Evolutionary conservation across 2,888 invertebrate genomes (phyloP), one percentile per base, ranked within the genome.

Genomic region (Rotaria macrura): DNA sequence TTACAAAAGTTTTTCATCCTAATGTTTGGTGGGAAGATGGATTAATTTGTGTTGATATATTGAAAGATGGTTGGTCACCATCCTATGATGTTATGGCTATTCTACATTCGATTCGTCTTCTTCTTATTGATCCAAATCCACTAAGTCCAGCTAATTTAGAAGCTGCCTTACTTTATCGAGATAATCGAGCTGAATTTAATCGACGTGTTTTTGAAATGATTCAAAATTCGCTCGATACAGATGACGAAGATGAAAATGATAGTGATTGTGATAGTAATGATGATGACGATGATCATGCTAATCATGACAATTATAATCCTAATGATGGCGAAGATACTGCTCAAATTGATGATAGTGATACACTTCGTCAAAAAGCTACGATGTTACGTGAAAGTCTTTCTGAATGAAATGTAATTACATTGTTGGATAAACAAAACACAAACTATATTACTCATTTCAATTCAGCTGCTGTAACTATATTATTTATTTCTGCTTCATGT

Each of bases 1-100:
- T 23, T 2, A 43, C 40, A 4, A 79, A 79, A 43, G 40, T 79
- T n/a, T 79, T 79, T 79, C 79, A 79, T 79, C 79, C 79, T 25
- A 79, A 79, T 43, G 79, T 79, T n/a, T 79, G 79, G 79, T 79
- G 43, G 40, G 79, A 79, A 43, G 79, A 79, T 79, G 79, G 79
- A n/a, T 43, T 38, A 14, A 79, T 79, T 23, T 79, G 79, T 79
- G 79, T 79, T 25, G 79, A 79, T 43, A 79, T 79, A 43, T 43
- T 79, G 23, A 79, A 79, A 79, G 79, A 79, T 40, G 79, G 43
- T n/a, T 79, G 79, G 79, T 4, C 79, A 43, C 79, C 79, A 43
- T 79, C 79, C 0, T 79, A 43, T 40, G 79, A 79, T 79, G n/a
- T 79, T 43, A 14, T 79, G 20, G 25, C 79, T 25, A 79, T 79